A percentile compares a stretch with the other conserved stretches of the same genome.
phyloP scores from a whole-genome alignment of 2,888 invertebrate species.

The Brachylomia viminalis region DNA sequence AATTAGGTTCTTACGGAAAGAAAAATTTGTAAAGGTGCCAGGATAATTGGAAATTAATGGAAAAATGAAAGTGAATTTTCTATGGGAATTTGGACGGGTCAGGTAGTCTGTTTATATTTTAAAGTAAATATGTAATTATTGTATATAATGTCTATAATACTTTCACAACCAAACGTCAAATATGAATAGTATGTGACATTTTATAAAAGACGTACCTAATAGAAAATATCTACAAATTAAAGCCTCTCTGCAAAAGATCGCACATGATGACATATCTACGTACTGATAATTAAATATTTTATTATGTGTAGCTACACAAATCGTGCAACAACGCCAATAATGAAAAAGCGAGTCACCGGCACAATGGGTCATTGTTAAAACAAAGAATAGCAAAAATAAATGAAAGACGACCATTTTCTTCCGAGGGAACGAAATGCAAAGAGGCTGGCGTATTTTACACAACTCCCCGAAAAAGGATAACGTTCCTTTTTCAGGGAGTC shows the following conservation, averaged over 20 bases:
- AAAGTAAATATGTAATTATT: neutral
- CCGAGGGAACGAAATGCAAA: neutral
- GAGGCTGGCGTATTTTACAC: constrained; percentile 6
- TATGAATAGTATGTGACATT: neutral
- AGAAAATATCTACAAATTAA: neutral
- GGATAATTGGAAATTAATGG: neutral
- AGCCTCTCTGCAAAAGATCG: neutral
- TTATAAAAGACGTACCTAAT: neutral
- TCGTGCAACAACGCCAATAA: neutral
- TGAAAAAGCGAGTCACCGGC: neutral
- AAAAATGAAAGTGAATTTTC: neutral
- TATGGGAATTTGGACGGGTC: neutral
- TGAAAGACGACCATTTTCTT: constrained; percentile 7
- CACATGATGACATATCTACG: neutral
- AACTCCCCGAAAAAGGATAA: neutral
- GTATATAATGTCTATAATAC: neutral
- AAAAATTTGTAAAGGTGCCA: neutral
- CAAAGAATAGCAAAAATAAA: constrained; percentile 27
- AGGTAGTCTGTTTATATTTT: neutral
- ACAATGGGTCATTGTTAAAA: neutral
- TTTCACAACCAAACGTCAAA: neutral
- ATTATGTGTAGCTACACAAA: neutral
- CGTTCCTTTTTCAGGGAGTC: neutral
- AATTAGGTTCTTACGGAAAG: neutral
- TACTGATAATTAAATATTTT: constrained; percentile 1